Evolutionary conservation across 2,113 vertebrate genomes (phyloP).

Genomic region (Zosterops hypoxanthus): DNA sequence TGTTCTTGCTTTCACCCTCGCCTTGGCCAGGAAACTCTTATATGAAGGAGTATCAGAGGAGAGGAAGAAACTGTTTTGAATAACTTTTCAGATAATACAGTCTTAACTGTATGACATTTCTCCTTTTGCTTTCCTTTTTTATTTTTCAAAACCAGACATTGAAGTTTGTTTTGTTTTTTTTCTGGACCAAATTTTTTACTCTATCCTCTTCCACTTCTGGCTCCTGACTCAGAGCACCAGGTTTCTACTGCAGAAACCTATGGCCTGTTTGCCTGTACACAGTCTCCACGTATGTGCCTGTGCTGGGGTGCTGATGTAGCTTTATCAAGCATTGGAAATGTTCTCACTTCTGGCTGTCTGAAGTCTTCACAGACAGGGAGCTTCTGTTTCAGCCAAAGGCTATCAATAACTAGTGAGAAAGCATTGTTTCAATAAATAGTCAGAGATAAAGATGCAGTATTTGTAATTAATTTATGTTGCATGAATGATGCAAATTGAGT

Average conservation of each 20-base stretch:
- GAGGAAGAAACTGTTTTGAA: conserved; percentile 22
- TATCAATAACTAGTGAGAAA: not conserved
- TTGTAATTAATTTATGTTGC: not conserved
- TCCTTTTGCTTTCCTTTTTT: conserved; percentile 29
- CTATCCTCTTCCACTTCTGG: not conserved
- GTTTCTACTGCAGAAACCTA: rapidly evolving
- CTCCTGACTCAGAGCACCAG: not conserved
- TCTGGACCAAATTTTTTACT: not conserved
- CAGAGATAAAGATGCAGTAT: not conserved
- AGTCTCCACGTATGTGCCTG: rapidly evolving
- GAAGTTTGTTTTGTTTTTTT: not conserved
- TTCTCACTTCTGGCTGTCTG: not conserved
- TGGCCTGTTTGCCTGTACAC: not conserved
- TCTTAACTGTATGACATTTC: not conserved
- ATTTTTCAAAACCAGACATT: not conserved
- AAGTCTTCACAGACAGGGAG: not conserved
- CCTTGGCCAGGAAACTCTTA: conserved; percentile 39
- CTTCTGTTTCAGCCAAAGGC: not conserved
- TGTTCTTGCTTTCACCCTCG: not conserved
- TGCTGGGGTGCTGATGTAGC: not conserved
- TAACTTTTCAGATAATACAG: not conserved
- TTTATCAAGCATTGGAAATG: not conserved
- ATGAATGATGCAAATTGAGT: not conserved
- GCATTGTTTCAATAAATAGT: not conserved
- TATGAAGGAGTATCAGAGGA: not conserved